phyloP scores from a whole-genome alignment of 2,797 vertebrate genomes.

The Vultur gryphus region DNA sequence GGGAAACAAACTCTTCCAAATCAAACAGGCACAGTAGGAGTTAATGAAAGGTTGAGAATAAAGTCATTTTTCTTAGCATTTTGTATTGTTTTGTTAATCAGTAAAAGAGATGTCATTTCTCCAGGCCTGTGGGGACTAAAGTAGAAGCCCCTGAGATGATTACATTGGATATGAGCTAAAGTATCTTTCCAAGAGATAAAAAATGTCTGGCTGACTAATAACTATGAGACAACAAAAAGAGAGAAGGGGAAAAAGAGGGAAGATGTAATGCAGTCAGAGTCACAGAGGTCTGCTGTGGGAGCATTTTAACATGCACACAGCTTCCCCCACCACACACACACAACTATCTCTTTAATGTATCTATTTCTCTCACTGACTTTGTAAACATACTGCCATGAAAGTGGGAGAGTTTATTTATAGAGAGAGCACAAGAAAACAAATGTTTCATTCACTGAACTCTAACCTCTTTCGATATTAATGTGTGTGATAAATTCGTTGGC shows the following conservation, averaged over 20 bases:
- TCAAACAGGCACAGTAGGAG: not conserved
- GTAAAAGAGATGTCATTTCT: slow-evolving; percentile 28
- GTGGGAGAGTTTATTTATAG: slow-evolving; percentile 45
- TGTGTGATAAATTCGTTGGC: slow-evolving; percentile 5
- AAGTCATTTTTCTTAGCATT: slow-evolving; percentile 1
- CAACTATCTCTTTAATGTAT: not conserved
- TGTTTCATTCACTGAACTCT: slow-evolving; percentile 22
- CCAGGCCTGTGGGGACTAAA: slow-evolving; percentile 21
- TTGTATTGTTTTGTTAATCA: slow-evolving; percentile 58
- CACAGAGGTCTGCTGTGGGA: not conserved
- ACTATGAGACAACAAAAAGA: slow-evolving; percentile 1
- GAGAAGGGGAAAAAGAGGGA: not conserved
- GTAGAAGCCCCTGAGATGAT: slow-evolving; percentile 58
- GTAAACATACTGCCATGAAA: not conserved
- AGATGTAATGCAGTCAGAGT: not conserved
- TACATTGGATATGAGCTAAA: slow-evolving; percentile 43
- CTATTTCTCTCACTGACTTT: not conserved
- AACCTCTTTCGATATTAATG: slow-evolving; percentile 46
- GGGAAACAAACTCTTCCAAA: not conserved
- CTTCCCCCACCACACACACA: not conserved
- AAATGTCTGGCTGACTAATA: slow-evolving; percentile 65
- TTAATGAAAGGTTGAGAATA: slow-evolving; percentile 32
- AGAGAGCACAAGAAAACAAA: slow-evolving; percentile 29
- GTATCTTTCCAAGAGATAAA: slow-evolving; percentile 67
- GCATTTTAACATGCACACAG: not conserved